Percentiles rank a stretch among this genome's conserved stretches.
Conservation (phyloP, 1,140 invertebrate genomes). For the Magallana gigas region DNA sequence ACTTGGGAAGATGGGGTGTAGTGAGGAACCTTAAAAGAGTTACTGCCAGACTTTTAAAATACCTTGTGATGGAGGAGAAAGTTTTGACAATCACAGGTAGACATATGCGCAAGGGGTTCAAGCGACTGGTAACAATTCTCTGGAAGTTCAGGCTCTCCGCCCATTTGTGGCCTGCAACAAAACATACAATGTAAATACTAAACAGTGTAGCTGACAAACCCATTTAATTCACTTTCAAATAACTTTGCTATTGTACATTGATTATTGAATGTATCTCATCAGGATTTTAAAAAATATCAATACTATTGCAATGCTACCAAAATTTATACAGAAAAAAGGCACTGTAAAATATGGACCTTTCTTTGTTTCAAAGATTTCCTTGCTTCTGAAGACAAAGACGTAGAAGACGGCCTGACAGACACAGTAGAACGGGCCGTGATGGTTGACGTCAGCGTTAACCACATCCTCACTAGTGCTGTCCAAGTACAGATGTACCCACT, state of each 20-base stretch:
- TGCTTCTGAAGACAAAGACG: conserved; percentile 91
- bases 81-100: conserved; percentile 87
- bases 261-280: no score
- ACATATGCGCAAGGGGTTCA: conserved; percentile 92
- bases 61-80: conserved; percentile 90
- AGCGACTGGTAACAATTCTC: conserved; percentile 88
- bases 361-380: conserved; percentile 86
- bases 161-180: conserved; percentile 85
- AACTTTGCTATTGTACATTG: no score
- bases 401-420: conserved; percentile 95
- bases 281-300: no score
- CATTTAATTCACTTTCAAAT: no score
- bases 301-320: not conserved
- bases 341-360: conserved; percentile 68
- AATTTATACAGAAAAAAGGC: no score
- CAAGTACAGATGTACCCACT: conserved; percentile 89
- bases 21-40: no score
- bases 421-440: conserved; percentile 92
- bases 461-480: conserved; percentile 81
- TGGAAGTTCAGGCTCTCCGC: conserved; percentile 90
- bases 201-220: no score
- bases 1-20: no score
- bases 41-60: not conserved
- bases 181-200: no score
- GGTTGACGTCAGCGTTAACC: conserved; percentile 81